A percentile compares a stretch with the other conserved stretches of the same genome.
These are phyloP conservation scores for Limanda limanda DNA, from an alignment of 2,113 vertebrate species.

Conservation along the genomic window DNA sequence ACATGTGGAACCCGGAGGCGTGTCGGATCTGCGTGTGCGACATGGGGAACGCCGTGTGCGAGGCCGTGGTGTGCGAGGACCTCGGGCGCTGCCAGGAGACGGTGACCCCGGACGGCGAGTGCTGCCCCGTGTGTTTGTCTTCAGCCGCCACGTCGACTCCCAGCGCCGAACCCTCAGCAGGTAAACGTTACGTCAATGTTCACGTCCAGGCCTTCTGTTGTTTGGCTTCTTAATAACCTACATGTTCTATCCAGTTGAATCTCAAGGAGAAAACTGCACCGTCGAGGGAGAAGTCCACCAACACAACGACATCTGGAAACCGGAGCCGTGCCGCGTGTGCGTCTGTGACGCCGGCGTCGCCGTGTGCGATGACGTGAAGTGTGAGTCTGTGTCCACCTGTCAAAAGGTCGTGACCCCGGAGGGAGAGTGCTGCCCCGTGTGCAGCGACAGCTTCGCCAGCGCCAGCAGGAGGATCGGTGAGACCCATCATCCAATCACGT, in stretches of 20 bases:
- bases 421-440: slow-evolving; percentile 93
- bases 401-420: slow-evolving; percentile 83
- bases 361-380: slow-evolving; percentile 92
- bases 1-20: slow-evolving; percentile 64
- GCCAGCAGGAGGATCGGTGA: slow-evolving; percentile 75
- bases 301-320: slow-evolving; percentile 93
- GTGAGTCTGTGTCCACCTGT: slow-evolving; percentile 84
- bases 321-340: slow-evolving; percentile 88
- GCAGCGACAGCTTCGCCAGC: slow-evolving; percentile 78
- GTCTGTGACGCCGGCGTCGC: slow-evolving; percentile 92
- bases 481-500: background rate
- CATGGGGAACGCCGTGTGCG: slow-evolving; percentile 43
- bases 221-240: too few relatives aligned
- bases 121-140: slow-evolving; percentile 67
- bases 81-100: slow-evolving; percentile 49
- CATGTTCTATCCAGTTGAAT: too few relatives aligned
- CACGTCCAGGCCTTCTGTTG: too few relatives aligned
- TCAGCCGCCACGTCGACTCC: background rate
- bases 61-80: slow-evolving; percentile 60
- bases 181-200: background rate
- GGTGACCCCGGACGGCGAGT: slow-evolving; percentile 62
- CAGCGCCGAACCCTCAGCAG: slow-evolving; percentile 1
- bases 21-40: slow-evolving; percentile 66
- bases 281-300: slow-evolving; percentile 86
- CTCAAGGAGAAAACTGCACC: slow-evolving; percentile 81